These are phyloP conservation scores for Opisthograptis luteolata DNA, from an alignment of 2,888 invertebrate genomes.

Conservation along the genomic window DNA sequence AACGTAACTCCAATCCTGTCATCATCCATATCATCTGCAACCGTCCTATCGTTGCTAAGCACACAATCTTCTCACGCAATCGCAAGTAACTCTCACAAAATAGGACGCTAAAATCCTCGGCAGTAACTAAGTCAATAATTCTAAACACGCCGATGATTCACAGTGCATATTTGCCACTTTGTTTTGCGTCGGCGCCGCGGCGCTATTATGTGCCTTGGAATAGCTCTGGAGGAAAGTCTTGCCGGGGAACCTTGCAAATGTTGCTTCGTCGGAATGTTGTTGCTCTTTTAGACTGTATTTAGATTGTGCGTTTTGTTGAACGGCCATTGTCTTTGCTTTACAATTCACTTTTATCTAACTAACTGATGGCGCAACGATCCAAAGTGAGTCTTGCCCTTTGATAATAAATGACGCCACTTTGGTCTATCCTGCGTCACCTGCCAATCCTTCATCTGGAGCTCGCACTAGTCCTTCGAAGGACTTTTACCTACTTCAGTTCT, in stretches of 20 bases:
- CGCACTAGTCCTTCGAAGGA: no score
- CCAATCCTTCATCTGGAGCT: no score
- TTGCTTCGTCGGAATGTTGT: neutral
- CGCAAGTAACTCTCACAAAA: conserved; percentile 4
- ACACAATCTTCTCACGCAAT: no score
- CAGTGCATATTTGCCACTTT: conserved; percentile 36
- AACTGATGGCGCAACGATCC: no score
- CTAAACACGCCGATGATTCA: conserved; percentile 50
- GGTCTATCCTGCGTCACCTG: no score
- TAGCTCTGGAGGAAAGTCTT: conserved; percentile 20
- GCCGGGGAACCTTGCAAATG: conserved; percentile 1
- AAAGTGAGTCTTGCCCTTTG: no score
- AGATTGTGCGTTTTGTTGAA: neutral
- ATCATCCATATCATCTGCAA: no score
- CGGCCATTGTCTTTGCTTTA: neutral
- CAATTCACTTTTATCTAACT: no score
- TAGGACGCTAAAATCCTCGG: conserved; percentile 21
- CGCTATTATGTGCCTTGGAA: conserved; percentile 22
- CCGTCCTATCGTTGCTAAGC: no score
- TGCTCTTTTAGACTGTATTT: neutral
- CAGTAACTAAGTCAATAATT: conserved; percentile 40
- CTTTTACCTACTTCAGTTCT: no score
- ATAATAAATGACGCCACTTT: no score
- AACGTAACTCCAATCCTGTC: no score
- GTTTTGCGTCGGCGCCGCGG: conserved; percentile 34